Evolutionary conservation across 2,797 vertebrate species (phyloP), one percentile per base, ranked within the genome.

Genomic region (Cyclura pinguis): DNA sequence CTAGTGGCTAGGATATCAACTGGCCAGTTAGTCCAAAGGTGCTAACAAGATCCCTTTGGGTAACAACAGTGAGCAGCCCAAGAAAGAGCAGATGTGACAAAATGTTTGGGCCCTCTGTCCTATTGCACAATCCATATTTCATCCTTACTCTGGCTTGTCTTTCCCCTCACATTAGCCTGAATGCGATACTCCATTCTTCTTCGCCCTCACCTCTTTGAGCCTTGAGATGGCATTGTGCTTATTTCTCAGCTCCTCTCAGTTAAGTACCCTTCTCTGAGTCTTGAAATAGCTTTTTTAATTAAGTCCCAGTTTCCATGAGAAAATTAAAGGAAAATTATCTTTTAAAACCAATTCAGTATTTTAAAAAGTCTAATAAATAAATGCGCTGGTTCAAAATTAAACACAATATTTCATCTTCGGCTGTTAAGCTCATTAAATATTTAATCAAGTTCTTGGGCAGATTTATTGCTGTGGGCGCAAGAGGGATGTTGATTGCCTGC

Each of bases 311-410:
- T 96, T 95, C 95, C 95, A 91, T 78, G 86, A 96, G 93, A 95
- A 96, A 95, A 95, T 93, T 93, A 93, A 95, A 92, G 91, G 89
- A 94, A 94, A 91, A 91, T 93, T 93, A 93, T 94, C 64, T 95
- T 96, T 96, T 96, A 72, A 94, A 94, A 93, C 64, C 73, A 91
- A 95, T 92, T 95, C 95, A 85, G 47, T 93, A 91, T 90, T 96
- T 96, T 91, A 96, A 95, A 93, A 91, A 91, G 90, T 96, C 84
- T 93, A 94, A 85, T 93, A 96, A 95, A 78, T 92, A 93, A 92
- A 93, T 92, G 91, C 90, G 88, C 94, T 88, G 64, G 91, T 94
- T 96, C 91, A 96, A 94, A 95, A 97, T 96, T 87, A 97, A 96
- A 94, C 91, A 93, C 22, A 74, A 80, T 94, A 91, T 86, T 82